Evolutionary conservation across 2,797 vertebrate genomes (phyloP), one percentile per base, ranked within the genome.

Genomic region (Characodon lateralis): DNA sequence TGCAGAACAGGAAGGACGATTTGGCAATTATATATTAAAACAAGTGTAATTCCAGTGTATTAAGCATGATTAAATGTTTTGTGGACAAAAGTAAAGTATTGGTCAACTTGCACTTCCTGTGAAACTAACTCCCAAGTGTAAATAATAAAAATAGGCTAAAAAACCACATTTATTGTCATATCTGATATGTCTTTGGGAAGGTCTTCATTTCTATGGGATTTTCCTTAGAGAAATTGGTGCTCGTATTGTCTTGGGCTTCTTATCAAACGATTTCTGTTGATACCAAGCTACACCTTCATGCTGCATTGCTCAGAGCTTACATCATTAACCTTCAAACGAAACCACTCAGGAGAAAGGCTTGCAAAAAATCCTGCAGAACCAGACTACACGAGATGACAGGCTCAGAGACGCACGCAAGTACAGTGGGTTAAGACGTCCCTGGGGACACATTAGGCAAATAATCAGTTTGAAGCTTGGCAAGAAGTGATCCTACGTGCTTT

Each of bases 361-460:
- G 74, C 28, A 70, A 87, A 89, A 83, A 86, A 93, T 93, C 90
- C 73, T 28, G 87, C 84, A 18, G 9, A 72, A 80, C 90, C 70
- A 78, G 81, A 93, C 93, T 90, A 89, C 56, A 78, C 20, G 5
- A 79, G 71, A 78, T 71, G 76, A 79, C 72, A 68, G 77, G 72
- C 76, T 73, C 22, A 50, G 71, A 80, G 71, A 61, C 41, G 56
- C 26, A 61, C 41, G 56, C 26, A 20, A 73, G 78, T 39, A 75
- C 78, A 81, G 80, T 66, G 74, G 79, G 77, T 80, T 55, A 41
- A 77, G 26, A 8, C 2, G 0, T 77, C 73, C 76, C 68, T 50
- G n/a, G 31, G 84, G 83, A 78, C 75, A 75, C 16, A 63, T 83
- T 71, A 68, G 1, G 65, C 61, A 87, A 79, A 43, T 71, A 70